phyloP scores from a whole-genome alignment of 2,113 vertebrate genomes.

The Balaenoptera acutorostrata region DNA sequence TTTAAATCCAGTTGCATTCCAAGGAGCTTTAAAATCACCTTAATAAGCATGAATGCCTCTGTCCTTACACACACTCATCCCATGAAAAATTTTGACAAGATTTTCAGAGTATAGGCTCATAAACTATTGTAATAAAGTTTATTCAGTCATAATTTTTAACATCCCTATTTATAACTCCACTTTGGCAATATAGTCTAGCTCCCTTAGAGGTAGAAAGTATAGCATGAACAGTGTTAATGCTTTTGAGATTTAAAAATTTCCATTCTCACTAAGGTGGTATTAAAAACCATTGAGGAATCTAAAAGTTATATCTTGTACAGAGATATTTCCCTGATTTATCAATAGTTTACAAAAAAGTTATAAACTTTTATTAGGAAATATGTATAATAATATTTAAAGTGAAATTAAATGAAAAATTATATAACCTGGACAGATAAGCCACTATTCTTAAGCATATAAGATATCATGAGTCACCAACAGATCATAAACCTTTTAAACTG shows the following conservation, averaged over 20 bases:
- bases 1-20: slow-evolving; percentile 10
- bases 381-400: neutral
- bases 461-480: neutral
- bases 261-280: neutral
- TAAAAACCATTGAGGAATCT: neutral
- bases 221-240: neutral
- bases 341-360: neutral
- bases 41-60: neutral
- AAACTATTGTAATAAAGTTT: neutral
- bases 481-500: neutral
- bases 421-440: neutral
- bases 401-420: neutral
- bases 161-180: neutral
- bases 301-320: neutral
- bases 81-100: neutral
- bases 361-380: neutral
- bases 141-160: neutral
- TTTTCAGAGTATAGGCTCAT: neutral
- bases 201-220: neutral
- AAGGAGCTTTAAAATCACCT: neutral
- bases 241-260: neutral
- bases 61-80: neutral
- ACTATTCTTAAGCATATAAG: neutral
- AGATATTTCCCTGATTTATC: neutral
- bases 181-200: neutral